A percentile compares a stretch with the other conserved stretches of the same genome.
phyloP scores from a whole-genome alignment of 2,888 invertebrate species.

The Pantelozetes paolii region DNA sequence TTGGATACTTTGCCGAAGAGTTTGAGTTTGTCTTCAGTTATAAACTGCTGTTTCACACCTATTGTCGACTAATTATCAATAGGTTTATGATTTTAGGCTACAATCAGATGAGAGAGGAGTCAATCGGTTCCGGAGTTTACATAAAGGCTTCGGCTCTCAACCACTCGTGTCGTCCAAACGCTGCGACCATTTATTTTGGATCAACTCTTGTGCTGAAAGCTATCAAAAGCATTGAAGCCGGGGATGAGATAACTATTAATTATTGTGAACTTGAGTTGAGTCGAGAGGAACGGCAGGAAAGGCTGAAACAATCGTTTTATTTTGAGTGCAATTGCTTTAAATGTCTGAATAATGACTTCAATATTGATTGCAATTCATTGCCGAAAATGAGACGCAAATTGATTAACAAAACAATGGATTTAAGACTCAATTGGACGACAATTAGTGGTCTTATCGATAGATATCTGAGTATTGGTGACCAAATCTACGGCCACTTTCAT shows the following conservation, averaged over 20 bases:
- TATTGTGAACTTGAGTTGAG: neutral
- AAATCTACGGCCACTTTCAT: slow-evolving; percentile 16
- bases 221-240: neutral
- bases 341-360: neutral
- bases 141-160: neutral
- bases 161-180: slow-evolving; percentile 18
- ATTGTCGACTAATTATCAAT: slow-evolving; percentile 9
- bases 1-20: neutral
- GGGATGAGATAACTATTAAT: slow-evolving; percentile 16
- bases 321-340: slow-evolving; percentile 1
- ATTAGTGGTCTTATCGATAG: neutral
- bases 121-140: neutral
- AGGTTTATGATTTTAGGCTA: neutral
- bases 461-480: neutral
- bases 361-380: neutral
- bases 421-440: neutral
- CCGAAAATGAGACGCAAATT: neutral
- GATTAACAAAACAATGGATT: neutral
- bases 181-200: neutral
- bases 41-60: neutral
- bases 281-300: neutral
- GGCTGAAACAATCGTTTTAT: neutral
- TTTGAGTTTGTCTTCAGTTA: neutral
- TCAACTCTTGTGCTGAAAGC: slow-evolving; percentile 25
- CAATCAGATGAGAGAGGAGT: neutral